These are phyloP conservation scores for Oryctes rhinoceros DNA, from an alignment of 1,140 invertebrate genomes.

Conservation along the genomic window DNA sequence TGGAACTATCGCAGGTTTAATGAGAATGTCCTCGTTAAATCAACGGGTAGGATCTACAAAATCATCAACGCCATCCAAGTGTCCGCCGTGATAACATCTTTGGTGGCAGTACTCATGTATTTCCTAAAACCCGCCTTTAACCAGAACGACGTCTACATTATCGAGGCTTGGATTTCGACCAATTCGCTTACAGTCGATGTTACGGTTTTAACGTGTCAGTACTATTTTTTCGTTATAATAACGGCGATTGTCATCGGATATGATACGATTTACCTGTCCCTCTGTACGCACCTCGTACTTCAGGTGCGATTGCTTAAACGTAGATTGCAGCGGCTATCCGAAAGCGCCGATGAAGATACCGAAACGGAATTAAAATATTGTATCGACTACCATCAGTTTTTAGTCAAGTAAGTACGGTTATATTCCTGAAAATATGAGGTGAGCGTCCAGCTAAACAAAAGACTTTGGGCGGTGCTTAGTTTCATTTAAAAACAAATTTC, in stretches of 20 bases:
- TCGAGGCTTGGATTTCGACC: not conserved
- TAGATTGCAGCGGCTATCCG: not conserved
- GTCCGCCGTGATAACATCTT: not conserved
- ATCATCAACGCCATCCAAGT: not conserved
- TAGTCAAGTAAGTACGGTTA: not conserved
- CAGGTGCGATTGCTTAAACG: not conserved
- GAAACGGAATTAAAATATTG: not conserved
- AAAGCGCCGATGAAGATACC: not conserved
- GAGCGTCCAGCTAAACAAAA: not conserved
- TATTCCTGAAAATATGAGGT: not conserved
- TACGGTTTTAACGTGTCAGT: not conserved
- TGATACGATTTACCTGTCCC: not conserved
- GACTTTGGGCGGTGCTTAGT: no score
- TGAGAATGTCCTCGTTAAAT: not conserved
- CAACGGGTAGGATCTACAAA: not conserved
- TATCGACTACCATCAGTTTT: not conserved
- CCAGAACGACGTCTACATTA: not conserved
- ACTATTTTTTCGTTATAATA: not conserved
- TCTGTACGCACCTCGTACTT: not conserved
- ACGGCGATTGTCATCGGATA: not conserved
- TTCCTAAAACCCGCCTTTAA: constrained; percentile 23
- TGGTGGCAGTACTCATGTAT: not conserved
- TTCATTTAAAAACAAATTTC: no score
- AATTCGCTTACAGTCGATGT: not conserved
- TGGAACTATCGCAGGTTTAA: not conserved